phyloP scores from a whole-genome alignment of 2,113 vertebrate genomes.

The Urocynchramus pylzowi region DNA sequence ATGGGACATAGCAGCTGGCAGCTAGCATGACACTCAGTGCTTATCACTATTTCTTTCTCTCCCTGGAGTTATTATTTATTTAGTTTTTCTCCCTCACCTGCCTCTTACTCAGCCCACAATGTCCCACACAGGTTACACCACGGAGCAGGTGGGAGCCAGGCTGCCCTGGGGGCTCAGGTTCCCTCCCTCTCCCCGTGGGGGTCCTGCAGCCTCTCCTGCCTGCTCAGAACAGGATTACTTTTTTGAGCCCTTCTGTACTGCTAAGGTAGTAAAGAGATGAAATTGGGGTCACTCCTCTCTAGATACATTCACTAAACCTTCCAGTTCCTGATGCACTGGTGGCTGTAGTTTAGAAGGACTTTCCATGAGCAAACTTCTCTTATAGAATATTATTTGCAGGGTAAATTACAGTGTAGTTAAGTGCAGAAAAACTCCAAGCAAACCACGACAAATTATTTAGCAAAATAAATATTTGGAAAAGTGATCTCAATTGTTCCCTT shows the following conservation, averaged over 20 bases:
- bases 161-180: neutral
- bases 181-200: neutral
- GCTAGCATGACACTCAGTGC: constrained; percentile 30
- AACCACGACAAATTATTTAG: neutral
- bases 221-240: neutral
- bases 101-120: neutral
- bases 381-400: neutral
- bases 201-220: neutral
- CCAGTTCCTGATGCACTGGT: accelerated
- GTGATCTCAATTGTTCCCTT: neutral
- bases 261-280: neutral
- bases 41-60: constrained; percentile 60
- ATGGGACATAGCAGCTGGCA: constrained; percentile 34
- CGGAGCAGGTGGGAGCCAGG: neutral
- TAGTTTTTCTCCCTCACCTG: constrained; percentile 54
- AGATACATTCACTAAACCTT: neutral
- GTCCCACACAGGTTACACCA: neutral
- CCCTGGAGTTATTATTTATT: constrained; percentile 67
- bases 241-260: neutral
- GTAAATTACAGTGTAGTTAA: neutral
- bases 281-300: neutral
- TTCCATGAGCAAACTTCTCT: neutral
- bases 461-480: neutral
- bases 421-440: neutral
- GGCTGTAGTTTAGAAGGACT: neutral